Percentiles rank a stretch among this genome's conserved stretches.
Conservation (phyloP, 2,888 invertebrate species). For the Helleia helle region DNA sequence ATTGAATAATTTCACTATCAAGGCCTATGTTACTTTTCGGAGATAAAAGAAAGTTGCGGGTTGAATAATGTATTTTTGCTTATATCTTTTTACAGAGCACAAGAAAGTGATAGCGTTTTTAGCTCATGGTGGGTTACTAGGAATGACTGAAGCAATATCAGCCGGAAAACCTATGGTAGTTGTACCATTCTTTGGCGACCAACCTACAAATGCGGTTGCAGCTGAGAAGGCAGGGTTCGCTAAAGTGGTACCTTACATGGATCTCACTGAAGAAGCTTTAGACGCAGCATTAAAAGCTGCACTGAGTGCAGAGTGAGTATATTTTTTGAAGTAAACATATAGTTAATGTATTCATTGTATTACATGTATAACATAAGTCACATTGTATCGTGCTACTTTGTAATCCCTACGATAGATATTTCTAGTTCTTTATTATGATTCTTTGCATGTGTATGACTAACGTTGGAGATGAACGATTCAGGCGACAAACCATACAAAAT, state of each 20-base stretch:
- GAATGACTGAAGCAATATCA: slow-evolving; percentile 75
- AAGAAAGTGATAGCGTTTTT: slow-evolving; percentile 75
- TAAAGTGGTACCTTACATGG: slow-evolving; percentile 56
- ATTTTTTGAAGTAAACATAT: no score
- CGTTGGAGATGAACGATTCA: no score
- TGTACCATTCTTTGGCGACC: slow-evolving; percentile 78
- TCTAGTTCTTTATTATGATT: no score
- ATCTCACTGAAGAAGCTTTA: slow-evolving; percentile 67
- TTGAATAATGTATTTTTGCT: background rate
- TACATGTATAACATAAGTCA: no score
- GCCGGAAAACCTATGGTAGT: slow-evolving; percentile 76
- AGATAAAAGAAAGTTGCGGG: no score
- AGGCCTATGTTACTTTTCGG: no score
- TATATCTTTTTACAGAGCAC: slow-evolving; percentile 65
- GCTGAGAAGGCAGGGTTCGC: slow-evolving; percentile 68
- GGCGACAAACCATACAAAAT: no score
- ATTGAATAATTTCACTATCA: no score
- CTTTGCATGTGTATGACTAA: no score
- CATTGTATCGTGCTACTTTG: no score
- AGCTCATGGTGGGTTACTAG: slow-evolving; percentile 76
- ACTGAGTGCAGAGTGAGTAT: slow-evolving; percentile 69
- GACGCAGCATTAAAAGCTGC: slow-evolving; percentile 60
- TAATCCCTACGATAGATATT: no score
- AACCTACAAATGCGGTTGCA: slow-evolving; percentile 70
- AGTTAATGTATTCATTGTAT: no score